A percentile compares a stretch with the other conserved stretches of the same genome.
Evolutionary conservation across 2,113 vertebrate species (phyloP).

Genomic region (Rana temporaria): DNA sequence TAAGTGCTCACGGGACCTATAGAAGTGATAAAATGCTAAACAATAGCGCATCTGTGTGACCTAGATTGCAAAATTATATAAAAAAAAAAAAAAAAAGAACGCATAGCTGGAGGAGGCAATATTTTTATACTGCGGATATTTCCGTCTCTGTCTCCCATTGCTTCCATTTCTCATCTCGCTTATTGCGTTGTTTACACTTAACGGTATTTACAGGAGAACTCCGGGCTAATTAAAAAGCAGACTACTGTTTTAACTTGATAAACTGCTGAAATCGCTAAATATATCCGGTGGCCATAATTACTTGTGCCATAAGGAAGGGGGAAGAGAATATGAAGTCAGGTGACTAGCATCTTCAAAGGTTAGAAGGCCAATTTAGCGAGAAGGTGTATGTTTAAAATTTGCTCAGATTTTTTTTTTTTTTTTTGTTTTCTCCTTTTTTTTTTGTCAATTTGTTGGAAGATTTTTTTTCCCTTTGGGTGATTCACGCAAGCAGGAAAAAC

Average conservation of each 20-base stretch:
- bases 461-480: too few relatives aligned
- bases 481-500: too few relatives aligned
- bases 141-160: not conserved
- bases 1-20: constrained; percentile 21
- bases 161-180: not conserved
- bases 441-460: too few relatives aligned
- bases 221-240: too few relatives aligned
- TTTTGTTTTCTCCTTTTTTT: not conserved
- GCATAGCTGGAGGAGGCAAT: not conserved
- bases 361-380: not conserved
- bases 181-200: constrained; percentile 1
- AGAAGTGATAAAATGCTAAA: constrained; percentile 20
- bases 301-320: not conserved
- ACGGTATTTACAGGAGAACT: not conserved
- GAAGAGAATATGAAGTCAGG: not conserved
- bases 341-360: not conserved
- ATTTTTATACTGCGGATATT: constrained; percentile 13
- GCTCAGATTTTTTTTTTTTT: not conserved
- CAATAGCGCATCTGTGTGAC: constrained; percentile 42
- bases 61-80: constrained; percentile 16
- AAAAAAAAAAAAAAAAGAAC: not conserved
- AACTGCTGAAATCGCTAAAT: too few relatives aligned
- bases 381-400: not conserved
- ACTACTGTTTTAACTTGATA: too few relatives aligned
- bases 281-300: too few relatives aligned